Conservation (phyloP, 2,888 invertebrate species). For the Mesorhabditis belari region DNA sequence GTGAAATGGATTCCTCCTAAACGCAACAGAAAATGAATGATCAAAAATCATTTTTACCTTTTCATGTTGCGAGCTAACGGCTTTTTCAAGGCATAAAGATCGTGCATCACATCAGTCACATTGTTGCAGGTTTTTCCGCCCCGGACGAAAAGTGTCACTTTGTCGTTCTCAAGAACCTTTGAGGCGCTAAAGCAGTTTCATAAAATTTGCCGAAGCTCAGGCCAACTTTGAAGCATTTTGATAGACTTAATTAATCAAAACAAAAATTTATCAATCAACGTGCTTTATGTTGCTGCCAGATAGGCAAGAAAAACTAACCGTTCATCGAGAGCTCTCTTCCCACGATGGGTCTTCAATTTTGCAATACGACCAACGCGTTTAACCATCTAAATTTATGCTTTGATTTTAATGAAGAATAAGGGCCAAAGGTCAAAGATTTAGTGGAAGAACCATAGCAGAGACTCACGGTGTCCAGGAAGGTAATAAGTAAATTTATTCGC, state of each 20-base stretch:
- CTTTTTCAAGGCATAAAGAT: constrained; percentile 56
- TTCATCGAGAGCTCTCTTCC: constrained; percentile 24
- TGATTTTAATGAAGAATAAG: too few species aligned
- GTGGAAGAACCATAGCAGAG: too few species aligned
- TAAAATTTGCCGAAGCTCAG: too few species aligned
- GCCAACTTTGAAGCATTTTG: too few species aligned
- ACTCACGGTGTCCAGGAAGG: too few species aligned
- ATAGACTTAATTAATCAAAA: too few species aligned
- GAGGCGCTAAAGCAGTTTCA: constrained; percentile 9
- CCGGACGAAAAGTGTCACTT: constrained; percentile 30
- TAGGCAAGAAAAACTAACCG: not conserved
- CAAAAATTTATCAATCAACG: too few species aligned
- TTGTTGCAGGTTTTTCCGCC: constrained; percentile 66
- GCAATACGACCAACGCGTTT: constrained; percentile 12
- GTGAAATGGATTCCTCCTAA: constrained; percentile 64
- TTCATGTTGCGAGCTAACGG: constrained; percentile 42
- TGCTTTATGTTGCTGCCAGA: too few species aligned
- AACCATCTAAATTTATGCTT: not conserved
- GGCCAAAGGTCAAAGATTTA: too few species aligned
- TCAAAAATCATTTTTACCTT: constrained; percentile 21
- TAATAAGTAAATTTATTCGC: too few species aligned
- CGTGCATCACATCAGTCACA: constrained; percentile 72
- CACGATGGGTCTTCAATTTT: constrained; percentile 25
- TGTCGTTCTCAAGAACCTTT: constrained; percentile 24
- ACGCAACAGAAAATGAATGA: constrained; percentile 8